Evolutionary conservation across 2,888 invertebrate species (phyloP), one percentile per base, ranked within the genome.

Genomic region (Morinoia aosen): DNA sequence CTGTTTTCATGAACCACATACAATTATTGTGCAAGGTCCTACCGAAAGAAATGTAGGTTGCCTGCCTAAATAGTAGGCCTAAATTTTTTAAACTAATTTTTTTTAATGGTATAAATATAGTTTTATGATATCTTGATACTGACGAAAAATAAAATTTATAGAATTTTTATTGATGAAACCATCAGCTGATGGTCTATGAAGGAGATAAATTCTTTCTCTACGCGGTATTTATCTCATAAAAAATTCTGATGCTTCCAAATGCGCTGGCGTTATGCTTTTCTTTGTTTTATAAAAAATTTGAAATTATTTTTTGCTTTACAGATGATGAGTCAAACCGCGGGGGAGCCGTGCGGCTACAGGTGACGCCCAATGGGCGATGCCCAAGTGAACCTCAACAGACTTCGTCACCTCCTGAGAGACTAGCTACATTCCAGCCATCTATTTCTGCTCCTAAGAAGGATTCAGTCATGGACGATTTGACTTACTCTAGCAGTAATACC

Each of bases 381-480:
- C 90, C 90, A 40, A 40, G 25, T 90, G 40, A 90, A 40, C 90
- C 90, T 39, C 90, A 90, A 33, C 90, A 90, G 40, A 1, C 90
- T 39, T 40, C 90, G 90, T 90, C 14, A 90, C 90, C 48, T 16
- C 76, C 33, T 33, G 90, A 90, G 90, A 90, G 90, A 90, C 90
- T 48, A 40, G 25, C 40, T 12, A 90, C 90, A 90, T 48, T 39
- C 48, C 90, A 90, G 90, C 90, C 90, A 39, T 39, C 57, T 93
- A 48, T 48, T 90, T 57, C 93, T 57, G 57, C 93, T 56, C 93
- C 93, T 33, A 57, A n/a, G n/a, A 93, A 93, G 48, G 93, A 93
- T 57, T 19, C 93, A 33, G 93, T 93, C 33, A 93, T 93, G 93
- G 93, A 93, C 19, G 93, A 93, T 93, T 57, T 93, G 57, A 57